Evolutionary conservation across 2,113 vertebrate genomes (phyloP), one percentile per base, ranked within the genome.

Genomic region (Lagenorhynchus albirostris): DNA sequence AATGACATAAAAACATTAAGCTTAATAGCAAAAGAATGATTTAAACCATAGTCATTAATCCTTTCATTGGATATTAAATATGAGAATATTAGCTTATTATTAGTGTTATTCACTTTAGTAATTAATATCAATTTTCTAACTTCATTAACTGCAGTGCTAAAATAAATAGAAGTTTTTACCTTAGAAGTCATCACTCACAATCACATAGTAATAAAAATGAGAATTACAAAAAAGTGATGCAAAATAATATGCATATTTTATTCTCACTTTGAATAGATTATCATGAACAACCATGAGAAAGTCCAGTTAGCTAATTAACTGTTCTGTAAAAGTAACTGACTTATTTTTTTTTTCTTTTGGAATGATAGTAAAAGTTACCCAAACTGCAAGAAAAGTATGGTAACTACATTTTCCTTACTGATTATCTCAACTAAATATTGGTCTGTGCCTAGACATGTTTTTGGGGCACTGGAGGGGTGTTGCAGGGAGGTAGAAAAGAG

Each of bases 111-210:
- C n/a, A 76, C 20, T 83, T 91, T 81, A 47, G 33, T 62, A 93
- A 97, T 97, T 93, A 96, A 97, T 97, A 97, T 92, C 41, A 92
- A 94, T 95, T 96, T 94, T 95, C 63, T 36, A 93, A 92, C 70
- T 58, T 70, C 70, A 95, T 95, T 92, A 76, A 41, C n/a, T 71
- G 6, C 9, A 80, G 44, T 71, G 63, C 23, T 91, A 83, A 96
- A 95, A 95, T 84, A 84, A 73, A 96, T 81, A 44, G 11, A 53
- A 70, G 76, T 77, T 74, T 96, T 94, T 73, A 91, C 84, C 41
- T 74, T 87, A 86, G 26, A 93, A 93, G 9, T 50, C n/a, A 94
- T 82, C 44, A 79, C 20, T 94, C 82, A 71, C 15, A 7, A 53
- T 44, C 9, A 68, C 2, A 38, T 38, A 21, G 9, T 79, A 77